Base-by-base conservation (phyloP, 2,113 vertebrate species). In the Puma concolor region DNA sequence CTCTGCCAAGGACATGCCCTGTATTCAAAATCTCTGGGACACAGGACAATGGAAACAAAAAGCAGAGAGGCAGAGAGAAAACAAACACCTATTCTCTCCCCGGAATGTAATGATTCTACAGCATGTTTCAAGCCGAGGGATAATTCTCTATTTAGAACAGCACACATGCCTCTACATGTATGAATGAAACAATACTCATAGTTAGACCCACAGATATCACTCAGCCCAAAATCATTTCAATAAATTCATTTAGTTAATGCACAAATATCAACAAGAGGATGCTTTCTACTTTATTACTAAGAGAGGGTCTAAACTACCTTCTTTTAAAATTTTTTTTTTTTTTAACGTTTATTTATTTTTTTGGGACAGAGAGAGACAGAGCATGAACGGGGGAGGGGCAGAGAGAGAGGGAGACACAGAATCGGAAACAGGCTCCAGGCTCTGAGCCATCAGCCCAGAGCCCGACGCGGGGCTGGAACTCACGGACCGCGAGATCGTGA, bases 181-280 rank as follows among this genome's bases (percentile, higher is more conserved):
- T 33, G 41, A 86, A 79, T 57, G 27, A 5, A 60, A n/a, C 31
- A 67, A 29, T 79, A n/a, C 50, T 50, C 23, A 36, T 60, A 66
- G 77, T 94, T 91, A 79, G 11, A 91, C 29, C 7, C 69, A 80
- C 17, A 84, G 19, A 21, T 57, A 63, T 82, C 44, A 41, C 33
- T 87, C 67, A 83, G 74, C 29, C 90, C 94, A 79, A 93, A 84
- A 80, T 92, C 3, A 92, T 64, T 88, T 95, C 64, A 84, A 88
- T 48, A 87, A 64, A 88, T 83, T 80, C 50, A 88, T 80, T 66
- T 74, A 21, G 15, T 94, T 33, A 50, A 14, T 81, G 67, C 4
- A 93, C n/a, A 91, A 36, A 31, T 54, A 76, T 44, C n/a, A 91
- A 6, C 9, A 84, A 82, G 19, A 82, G 8, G 19, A 57, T 97